A percentile compares a stretch with the other conserved stretches of the same genome.
phyloP scores from a whole-genome alignment of 2,113 vertebrate species.

The Platysternon megacephalum region DNA sequence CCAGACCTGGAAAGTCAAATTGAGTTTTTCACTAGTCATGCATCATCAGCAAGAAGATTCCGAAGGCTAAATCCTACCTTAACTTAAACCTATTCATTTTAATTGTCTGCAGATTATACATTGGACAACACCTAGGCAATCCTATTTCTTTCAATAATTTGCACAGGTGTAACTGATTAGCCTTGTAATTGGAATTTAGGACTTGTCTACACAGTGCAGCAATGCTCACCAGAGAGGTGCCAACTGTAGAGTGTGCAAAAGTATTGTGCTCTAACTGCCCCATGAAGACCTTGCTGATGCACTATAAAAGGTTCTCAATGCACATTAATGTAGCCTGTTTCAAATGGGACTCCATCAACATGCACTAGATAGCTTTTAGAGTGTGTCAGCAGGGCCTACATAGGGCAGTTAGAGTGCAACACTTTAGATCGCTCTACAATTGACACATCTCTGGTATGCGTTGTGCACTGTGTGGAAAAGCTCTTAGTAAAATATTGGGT shows the following conservation, averaged over 20 bases:
- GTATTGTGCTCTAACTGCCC: neutral
- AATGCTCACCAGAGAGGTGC: neutral
- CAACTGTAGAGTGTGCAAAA: neutral
- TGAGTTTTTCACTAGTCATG: neutral
- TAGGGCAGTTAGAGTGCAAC: neutral
- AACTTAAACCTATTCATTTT: neutral
- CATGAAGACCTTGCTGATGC: neutral
- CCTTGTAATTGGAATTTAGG: neutral
- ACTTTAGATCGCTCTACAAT: neutral
- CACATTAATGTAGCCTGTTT: neutral
- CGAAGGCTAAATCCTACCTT: neutral
- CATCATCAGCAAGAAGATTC: neutral
- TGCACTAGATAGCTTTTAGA: neutral
- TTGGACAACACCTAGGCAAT: neutral
- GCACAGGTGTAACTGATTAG: neutral
- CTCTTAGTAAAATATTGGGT: neutral
- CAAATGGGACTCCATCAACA: neutral
- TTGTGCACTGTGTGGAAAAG: neutral
- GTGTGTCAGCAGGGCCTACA: neutral
- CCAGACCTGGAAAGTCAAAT: neutral
- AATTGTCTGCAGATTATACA: neutral
- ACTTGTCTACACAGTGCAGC: neutral
- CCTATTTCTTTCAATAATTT: conserved; percentile 4
- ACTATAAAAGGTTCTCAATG: neutral
- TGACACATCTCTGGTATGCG: neutral